Evolutionary conservation across 2,888 invertebrate species (phyloP), one percentile per base, ranked within the genome.

Genomic region (Tribolium freemani): DNA sequence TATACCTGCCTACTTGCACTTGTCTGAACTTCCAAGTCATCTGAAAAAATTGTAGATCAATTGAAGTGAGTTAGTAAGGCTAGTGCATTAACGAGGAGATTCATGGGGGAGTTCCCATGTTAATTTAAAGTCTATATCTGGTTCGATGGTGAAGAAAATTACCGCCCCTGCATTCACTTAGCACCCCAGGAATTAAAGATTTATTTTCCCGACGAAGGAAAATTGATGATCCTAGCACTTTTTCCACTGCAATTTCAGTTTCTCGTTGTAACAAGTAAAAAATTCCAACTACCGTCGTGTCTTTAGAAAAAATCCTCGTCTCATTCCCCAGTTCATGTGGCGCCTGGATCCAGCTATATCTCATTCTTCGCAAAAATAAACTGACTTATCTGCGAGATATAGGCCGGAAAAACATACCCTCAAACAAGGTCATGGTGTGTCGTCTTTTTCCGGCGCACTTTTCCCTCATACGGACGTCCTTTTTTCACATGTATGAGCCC

Each of bases 331-430:
- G 81, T 81, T 83, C 80, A 80, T 82, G 82, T 83, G 83, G 83
- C 84, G 83, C 82, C 82, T 80, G 80, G 76, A 80, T 79, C 79
- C 77, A 72, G 81, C 82, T 78, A 83, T 85, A 84, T 84, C 83
- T 85, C 84, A 84, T 84, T 82, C 83, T 76, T 77, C 79, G 80
- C 82, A 83, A 83, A 84, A 85, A 84, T 84, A 85, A 83, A 83
- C 83, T 81, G 83, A 84, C 84, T 85, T 84, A 83, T 84, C 84
- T 83, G 72, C 74, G 75, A 78, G 80, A 84, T 83, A 81, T 84
- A 83, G 84, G 83, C 80, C 83, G 84, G 83, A 85, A 84, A 84
- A 84, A 83, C 82, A 83, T 80, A 79, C 82, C 81, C 78, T 77
- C 71, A 80, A 83, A 83, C 83, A 84, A 84, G 84, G 84, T 82